Evolutionary conservation across 2,888 invertebrate genomes (phyloP).

Genomic region (Trypoxylon attenuatum): DNA sequence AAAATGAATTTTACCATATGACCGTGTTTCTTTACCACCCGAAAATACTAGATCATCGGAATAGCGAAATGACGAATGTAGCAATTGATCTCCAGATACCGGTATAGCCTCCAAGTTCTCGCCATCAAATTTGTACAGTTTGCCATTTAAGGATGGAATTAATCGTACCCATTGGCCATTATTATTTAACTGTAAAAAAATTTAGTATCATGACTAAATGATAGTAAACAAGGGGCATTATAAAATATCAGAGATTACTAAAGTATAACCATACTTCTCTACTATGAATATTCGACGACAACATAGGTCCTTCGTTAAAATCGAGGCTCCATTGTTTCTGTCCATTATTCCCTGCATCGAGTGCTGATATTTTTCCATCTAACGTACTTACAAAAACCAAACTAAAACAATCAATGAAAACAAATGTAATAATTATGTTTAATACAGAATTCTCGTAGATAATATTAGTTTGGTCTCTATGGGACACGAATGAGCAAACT

Average conservation of each 20-base stretch:
- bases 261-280: conserved; percentile 80
- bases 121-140: conserved; percentile 93
- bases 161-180: conserved; percentile 91
- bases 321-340: conserved; percentile 86
- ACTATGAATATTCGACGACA: conserved; percentile 92
- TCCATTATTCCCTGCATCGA: conserved; percentile 83
- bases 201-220: neutral
- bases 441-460: too few relatives aligned
- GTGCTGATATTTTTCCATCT: conserved; percentile 90
- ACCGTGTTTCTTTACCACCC: conserved; percentile 90
- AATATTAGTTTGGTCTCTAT: too few relatives aligned
- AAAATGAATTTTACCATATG: conserved; percentile 82
- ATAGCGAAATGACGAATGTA: conserved; percentile 91
- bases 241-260: neutral
- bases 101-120: conserved; percentile 91
- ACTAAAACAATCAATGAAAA: conserved; percentile 73
- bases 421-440: neutral
- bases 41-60: conserved; percentile 90
- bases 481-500: too few relatives aligned
- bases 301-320: conserved; percentile 84
- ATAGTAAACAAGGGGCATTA: neutral
- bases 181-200: conserved; percentile 80
- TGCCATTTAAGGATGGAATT: conserved; percentile 94
- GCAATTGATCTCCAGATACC: conserved; percentile 88
- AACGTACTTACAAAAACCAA: conserved; percentile 91